Base-by-base conservation (phyloP, 2,797 vertebrate species). In the Hypotaenidia philippensis region DNA sequence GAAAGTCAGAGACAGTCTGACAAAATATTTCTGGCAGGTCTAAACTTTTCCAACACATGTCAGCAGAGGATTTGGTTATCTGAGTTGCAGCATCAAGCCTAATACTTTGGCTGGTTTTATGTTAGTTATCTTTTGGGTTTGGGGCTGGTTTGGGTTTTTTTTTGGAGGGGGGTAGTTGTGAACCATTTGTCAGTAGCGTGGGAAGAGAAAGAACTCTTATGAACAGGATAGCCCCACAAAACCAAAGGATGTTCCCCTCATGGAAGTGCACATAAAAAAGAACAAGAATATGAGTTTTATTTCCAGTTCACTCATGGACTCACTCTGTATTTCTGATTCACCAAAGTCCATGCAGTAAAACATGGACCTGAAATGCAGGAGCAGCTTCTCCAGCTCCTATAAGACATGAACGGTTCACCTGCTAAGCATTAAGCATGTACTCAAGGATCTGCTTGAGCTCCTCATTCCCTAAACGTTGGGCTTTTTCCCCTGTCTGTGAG, bases 21-120 rank as follows among this genome's bases (percentile, higher is more conserved):
- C 64, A 87, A 47, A 92, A 53, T 71, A 84, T 22, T 84, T 85
- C 75, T 85, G 88, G 32, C 74, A 95, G 21, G 32, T n/a, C 52
- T 66, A 81, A 85, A 91, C 20, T 92, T 72, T 61, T 72, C 53
- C n/a, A 83, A 5, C 5, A 52, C 1, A 1, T 80, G 90, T 89
- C 71, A 90, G 55, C 17, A 29, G 9, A 27, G 38, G 57, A 89
- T 93, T 92, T 91, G 55, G 41, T 68, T 83, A 55, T 57, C 61
- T 57, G 29, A 91, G 79, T 45, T 59, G 29, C 40, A 70, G 81
- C 29, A 59, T 8, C 0, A 2, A 82, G 56, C 0, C 3, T 50
- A 80, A 75, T 64, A 22, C 36, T 85, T 60, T 20, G 10, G 22
- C 32, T 79, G n/a, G 12, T 21, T 47, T 47, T 47, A 47, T 25